Percentiles rank a stretch among this genome's conserved stretches.
phyloP scores from a whole-genome alignment of 2,797 vertebrate species.

The Oreochromis mossambicus region DNA sequence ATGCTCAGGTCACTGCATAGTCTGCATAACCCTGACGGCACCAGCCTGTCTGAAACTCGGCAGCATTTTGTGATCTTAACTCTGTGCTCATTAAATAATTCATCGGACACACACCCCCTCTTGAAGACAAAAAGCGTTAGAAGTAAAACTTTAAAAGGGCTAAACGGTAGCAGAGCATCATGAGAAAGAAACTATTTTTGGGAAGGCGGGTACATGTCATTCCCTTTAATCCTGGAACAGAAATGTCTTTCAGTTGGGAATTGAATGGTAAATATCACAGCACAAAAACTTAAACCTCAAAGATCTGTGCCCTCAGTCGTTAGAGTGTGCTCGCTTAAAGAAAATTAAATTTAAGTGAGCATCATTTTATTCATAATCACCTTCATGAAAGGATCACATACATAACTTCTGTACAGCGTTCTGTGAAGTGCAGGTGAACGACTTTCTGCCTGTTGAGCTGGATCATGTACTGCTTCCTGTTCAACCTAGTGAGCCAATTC shows the following conservation, averaged over 20 bases:
- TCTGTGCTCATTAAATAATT: conserved; percentile 57
- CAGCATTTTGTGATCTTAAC: conserved; percentile 59
- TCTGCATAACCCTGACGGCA: conserved; percentile 13
- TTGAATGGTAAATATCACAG: background rate
- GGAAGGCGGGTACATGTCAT: background rate
- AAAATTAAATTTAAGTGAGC: background rate
- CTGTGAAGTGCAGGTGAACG: background rate
- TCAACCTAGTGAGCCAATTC: background rate
- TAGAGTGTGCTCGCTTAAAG: background rate
- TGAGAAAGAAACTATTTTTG: conserved; percentile 14
- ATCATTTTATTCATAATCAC: background rate
- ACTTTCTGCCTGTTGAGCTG: background rate
- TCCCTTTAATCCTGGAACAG: background rate
- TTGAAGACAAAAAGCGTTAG: conserved; percentile 41
- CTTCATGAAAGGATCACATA: background rate
- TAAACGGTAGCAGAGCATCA: conserved; percentile 1
- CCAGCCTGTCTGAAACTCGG: conserved; percentile 39
- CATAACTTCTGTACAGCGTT: background rate
- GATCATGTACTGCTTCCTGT: background rate
- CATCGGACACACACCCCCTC: conserved; percentile 22
- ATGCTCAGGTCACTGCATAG: conserved; percentile 1
- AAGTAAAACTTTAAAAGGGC: conserved; percentile 44
- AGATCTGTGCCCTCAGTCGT: background rate
- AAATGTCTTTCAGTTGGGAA: background rate
- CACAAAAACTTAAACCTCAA: background rate